Evolutionary conservation across 2,888 invertebrate genomes (phyloP).

Genomic region (Phyllotreta striolata): DNA sequence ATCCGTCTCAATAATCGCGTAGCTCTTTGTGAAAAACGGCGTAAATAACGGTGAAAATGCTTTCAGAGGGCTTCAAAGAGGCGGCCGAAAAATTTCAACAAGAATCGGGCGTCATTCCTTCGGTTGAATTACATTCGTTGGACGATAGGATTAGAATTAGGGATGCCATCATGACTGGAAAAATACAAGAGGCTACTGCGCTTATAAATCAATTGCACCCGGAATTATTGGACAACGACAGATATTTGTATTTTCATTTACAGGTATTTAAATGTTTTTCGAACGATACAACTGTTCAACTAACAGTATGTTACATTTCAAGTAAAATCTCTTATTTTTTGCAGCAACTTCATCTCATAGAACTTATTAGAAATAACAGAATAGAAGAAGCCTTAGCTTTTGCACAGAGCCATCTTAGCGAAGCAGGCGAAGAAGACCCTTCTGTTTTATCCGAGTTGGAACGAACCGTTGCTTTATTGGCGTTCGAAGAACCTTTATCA

Average conservation of each 20-base stretch:
- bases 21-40: background rate
- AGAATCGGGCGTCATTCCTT: constrained; percentile 87
- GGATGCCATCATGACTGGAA: constrained; percentile 91
- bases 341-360: constrained; percentile 88
- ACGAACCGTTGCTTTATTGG: constrained; percentile 90
- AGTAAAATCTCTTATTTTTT: constrained; percentile 18
- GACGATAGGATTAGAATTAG: constrained; percentile 93
- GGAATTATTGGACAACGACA: constrained; percentile 92
- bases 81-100: constrained; percentile 96
- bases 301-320: background rate
- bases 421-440: constrained; percentile 85
- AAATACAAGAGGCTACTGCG: constrained; percentile 91
- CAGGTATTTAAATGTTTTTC: constrained; percentile 66
- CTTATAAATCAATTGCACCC: constrained; percentile 95
- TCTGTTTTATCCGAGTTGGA: constrained; percentile 82
- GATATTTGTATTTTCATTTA: constrained; percentile 94
- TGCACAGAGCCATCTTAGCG: constrained; percentile 89
- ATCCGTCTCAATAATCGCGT: constrained; percentile 38
- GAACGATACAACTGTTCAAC: background rate
- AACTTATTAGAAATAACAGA: constrained; percentile 83
- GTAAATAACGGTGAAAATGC: background rate
- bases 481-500: constrained; percentile 94
- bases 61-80: constrained; percentile 90
- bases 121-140: constrained; percentile 81
- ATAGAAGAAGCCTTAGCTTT: constrained; percentile 90